Evolutionary conservation across 2,888 invertebrate species (phyloP).

Genomic region (Apoda limacodes): DNA sequence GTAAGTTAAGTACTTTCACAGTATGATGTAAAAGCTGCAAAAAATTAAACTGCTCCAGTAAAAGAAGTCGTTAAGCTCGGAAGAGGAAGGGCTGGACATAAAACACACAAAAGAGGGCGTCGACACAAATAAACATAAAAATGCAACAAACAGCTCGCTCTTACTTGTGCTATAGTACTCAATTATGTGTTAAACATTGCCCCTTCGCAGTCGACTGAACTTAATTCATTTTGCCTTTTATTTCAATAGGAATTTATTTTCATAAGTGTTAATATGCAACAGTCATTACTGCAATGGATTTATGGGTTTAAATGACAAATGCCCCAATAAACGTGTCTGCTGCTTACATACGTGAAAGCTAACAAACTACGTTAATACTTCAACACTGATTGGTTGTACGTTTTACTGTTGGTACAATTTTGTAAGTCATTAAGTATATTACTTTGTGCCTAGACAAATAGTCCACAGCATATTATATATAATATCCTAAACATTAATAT

Average conservation of each 20-base stretch:
- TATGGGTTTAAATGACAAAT: no score
- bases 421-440: no score
- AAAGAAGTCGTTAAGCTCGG: conserved; percentile 11
- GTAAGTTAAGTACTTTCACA: no score
- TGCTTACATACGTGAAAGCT: no score
- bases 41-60: conserved; percentile 1
- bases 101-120: conserved; percentile 8
- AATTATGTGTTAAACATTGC: conserved; percentile 42
- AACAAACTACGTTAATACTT: no score
- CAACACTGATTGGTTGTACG: no score
- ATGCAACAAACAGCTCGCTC: conserved; percentile 33
- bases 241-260: conserved; percentile 53
- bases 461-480: no score
- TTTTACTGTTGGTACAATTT: no score
- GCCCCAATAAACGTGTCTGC: no score
- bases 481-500: no score
- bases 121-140: conserved; percentile 18
- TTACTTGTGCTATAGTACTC: conserved; percentile 41
- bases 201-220: conserved; percentile 32
- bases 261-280: conserved; percentile 61
- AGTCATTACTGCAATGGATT: conserved; percentile 59
- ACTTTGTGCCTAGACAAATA: no score
- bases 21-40: no score
- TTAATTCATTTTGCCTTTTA: conserved; percentile 48
- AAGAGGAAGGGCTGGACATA: conserved; percentile 6